Evolutionary conservation across 2,888 invertebrate genomes (phyloP).

Genomic region (Tetranychus truncatus): DNA sequence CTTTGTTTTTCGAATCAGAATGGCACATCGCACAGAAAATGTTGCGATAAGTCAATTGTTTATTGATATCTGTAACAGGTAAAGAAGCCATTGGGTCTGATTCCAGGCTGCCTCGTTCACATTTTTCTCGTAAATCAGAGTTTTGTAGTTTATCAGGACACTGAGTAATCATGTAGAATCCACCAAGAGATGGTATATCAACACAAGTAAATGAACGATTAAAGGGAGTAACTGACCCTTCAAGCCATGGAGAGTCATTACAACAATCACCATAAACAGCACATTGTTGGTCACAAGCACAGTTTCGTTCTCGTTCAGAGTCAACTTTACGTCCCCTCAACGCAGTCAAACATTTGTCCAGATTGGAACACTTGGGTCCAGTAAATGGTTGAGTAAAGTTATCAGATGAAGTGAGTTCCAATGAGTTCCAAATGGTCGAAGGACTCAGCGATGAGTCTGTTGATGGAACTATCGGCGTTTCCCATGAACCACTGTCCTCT

Average conservation of each 20-base stretch:
- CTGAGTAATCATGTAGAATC: not conserved
- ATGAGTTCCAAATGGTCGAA: too few relatives aligned
- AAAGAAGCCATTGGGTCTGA: conserved; percentile 3
- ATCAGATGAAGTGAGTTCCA: too few relatives aligned
- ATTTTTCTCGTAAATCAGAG: not conserved
- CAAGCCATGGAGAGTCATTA: not conserved
- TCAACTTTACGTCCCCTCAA: conserved; percentile 8
- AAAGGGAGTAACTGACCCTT: not conserved
- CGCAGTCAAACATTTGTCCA: not conserved
- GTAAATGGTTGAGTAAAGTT: not conserved
- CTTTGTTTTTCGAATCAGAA: not conserved
- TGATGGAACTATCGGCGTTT: too few relatives aligned
- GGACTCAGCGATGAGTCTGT: too few relatives aligned
- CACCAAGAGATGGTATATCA: not conserved
- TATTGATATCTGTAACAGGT: conserved; percentile 4
- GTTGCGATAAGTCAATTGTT: conserved; percentile 12
- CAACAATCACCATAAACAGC: conserved; percentile 8
- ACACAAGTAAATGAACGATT: not conserved
- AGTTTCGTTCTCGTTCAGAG: not conserved
- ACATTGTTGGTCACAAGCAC: conserved; percentile 12
- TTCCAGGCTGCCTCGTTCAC: not conserved
- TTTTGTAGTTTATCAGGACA: not conserved
- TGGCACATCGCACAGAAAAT: conserved; percentile 17
- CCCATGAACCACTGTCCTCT: too few relatives aligned
- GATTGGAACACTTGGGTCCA: not conserved